A percentile compares a stretch with the other conserved stretches of the same genome.
These are phyloP conservation scores for Allophyes oxyacanthae DNA, from an alignment of 2,888 invertebrate genomes.

Conservation along the genomic window DNA sequence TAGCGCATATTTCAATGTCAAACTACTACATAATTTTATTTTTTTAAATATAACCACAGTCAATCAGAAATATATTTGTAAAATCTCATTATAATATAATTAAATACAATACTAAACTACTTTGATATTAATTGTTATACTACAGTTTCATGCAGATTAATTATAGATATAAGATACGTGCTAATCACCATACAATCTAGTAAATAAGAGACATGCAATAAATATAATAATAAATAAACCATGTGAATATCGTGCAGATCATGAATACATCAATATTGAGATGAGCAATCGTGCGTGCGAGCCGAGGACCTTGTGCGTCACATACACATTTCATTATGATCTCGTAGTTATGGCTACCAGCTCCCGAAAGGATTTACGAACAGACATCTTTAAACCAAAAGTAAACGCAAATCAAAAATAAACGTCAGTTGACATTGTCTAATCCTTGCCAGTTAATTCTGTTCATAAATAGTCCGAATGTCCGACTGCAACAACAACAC, in stretches of 20 bases:
- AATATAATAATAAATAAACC: constrained; percentile 38
- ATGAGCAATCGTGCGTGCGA: constrained; percentile 66
- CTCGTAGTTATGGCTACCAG: constrained; percentile 77
- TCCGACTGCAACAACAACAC: constrained; percentile 56
- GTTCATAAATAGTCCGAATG: constrained; percentile 68
- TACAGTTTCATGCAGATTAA: constrained; percentile 30
- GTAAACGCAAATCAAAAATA: constrained; percentile 63
- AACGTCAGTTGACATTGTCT: constrained; percentile 27
- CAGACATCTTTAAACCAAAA: constrained; percentile 58
- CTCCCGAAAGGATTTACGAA: constrained; percentile 67
- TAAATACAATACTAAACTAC: constrained; percentile 21
- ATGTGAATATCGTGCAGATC: constrained; percentile 49
- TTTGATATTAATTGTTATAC: constrained; percentile 23
- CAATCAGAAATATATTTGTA: constrained; percentile 23
- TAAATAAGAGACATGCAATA: constrained; percentile 54
- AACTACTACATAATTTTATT: constrained; percentile 52
- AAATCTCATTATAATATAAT: constrained; percentile 2
- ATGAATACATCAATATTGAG: constrained; percentile 47
- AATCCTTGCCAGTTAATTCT: constrained; percentile 58
- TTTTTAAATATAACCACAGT: constrained; percentile 33
- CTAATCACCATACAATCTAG: constrained; percentile 33
- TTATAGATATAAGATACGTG: constrained; percentile 24
- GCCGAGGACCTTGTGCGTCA: constrained; percentile 71
- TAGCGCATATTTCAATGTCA: constrained; percentile 64
- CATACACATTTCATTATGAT: constrained; percentile 63